Evolutionary conservation across 2,888 invertebrate species (phyloP).

Genomic region (Leptogaster cylindrica): DNA sequence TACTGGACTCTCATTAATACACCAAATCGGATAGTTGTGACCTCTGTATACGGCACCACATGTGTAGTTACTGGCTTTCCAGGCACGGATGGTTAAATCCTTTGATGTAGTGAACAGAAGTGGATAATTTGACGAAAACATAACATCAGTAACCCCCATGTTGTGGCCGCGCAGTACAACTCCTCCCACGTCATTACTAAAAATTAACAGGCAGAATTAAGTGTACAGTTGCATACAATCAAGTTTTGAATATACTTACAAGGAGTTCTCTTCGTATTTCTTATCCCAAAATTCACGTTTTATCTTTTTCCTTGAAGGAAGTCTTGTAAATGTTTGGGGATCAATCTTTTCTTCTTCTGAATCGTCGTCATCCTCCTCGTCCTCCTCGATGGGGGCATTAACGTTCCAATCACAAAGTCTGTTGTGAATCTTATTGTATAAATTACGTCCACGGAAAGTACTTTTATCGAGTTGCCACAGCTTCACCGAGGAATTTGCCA

Average conservation of each 20-base stretch:
- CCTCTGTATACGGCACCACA: conserved; percentile 79
- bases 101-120: conserved; percentile 75
- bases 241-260: conserved; percentile 52
- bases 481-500: conserved; percentile 58
- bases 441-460: conserved; percentile 54
- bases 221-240: conserved; percentile 45
- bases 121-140: conserved; percentile 66
- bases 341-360: conserved; percentile 25
- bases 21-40: conserved; percentile 90
- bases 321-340: background rate
- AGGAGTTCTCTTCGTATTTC: conserved; percentile 54
- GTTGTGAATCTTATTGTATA: conserved; percentile 53
- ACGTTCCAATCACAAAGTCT: conserved; percentile 57
- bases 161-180: conserved; percentile 74
- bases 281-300: conserved; percentile 38
- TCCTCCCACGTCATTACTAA: conserved; percentile 66
- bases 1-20: conserved; percentile 74
- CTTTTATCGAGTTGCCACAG: conserved; percentile 60
- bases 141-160: conserved; percentile 70
- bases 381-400: conserved; percentile 53
- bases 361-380: conserved; percentile 47
- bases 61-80: conserved; percentile 71
- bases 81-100: conserved; percentile 78
- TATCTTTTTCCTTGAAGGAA: background rate
- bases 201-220: conserved; percentile 7